A percentile compares a stretch with the other conserved stretches of the same genome.
Evolutionary conservation across 2,888 invertebrate species (phyloP).

Genomic region (Nezara viridula): DNA sequence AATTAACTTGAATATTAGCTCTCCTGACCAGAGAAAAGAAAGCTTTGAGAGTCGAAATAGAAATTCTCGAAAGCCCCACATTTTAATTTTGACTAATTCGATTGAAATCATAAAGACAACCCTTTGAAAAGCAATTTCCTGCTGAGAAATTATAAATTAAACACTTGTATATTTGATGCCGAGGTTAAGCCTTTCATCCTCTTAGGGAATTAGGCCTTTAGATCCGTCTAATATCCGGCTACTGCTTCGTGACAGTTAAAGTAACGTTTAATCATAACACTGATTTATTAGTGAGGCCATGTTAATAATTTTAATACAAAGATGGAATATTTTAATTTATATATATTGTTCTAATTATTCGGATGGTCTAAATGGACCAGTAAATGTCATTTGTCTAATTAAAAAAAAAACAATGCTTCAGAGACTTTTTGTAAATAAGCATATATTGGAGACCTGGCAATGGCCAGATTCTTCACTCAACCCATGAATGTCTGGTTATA

Average conservation of each 20-base stretch:
- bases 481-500: no score
- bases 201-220: background rate
- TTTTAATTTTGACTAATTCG: background rate
- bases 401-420: no score
- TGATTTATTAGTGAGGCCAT: background rate
- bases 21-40: no score
- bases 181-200: constrained; percentile 14
- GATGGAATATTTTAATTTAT: background rate
- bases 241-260: background rate
- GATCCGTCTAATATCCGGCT: constrained; percentile 3
- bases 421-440: no score
- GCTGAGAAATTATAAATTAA: constrained; percentile 16
- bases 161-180: background rate
- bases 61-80: no score
- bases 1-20: no score
- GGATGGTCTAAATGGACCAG: no score
- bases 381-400: no score
- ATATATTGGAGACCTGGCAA: no score
- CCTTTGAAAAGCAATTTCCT: background rate
- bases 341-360: no score
- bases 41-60: no score
- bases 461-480: no score
- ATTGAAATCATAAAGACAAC: background rate
- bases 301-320: background rate
- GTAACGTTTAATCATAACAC: background rate